Conservation (phyloP, 2,888 invertebrate species). For the Dendrolimus houi region DNA sequence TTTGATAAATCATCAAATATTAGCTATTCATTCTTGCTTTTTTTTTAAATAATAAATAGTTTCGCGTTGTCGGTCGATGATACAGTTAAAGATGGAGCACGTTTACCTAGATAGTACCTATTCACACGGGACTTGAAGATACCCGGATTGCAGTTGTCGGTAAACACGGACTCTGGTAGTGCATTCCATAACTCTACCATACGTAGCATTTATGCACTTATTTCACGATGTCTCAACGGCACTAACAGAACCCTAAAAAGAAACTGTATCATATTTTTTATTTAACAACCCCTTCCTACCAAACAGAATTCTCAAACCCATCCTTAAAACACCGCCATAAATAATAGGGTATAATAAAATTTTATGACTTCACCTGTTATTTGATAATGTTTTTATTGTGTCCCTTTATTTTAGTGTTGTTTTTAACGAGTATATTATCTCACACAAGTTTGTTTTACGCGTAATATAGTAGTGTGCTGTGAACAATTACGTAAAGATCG, state of each 20-base stretch:
- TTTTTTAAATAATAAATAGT: no score
- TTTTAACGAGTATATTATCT: background rate
- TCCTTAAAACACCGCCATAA: slow-evolving; percentile 7
- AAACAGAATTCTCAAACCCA: background rate
- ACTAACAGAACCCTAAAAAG: background rate
- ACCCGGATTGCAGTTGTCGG: no score
- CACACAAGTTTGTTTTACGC: background rate
- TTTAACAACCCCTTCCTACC: no score
- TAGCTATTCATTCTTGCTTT: no score
- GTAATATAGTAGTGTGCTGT: background rate
- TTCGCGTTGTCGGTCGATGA: no score
- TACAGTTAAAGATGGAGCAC: no score
- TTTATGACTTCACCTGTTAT: slow-evolving; percentile 12
- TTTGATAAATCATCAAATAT: no score
- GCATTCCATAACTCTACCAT: no score
- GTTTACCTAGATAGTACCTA: no score
- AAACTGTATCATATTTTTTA: background rate
- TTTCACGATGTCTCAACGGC: background rate
- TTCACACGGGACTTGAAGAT: no score
- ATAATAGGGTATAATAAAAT: slow-evolving; percentile 13
- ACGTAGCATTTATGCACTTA: background rate
- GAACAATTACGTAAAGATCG: background rate
- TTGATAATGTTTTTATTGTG: slow-evolving; percentile 1
- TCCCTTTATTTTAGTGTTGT: background rate
- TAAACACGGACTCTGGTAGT: no score